Percentiles rank a stretch among this genome's conserved stretches.
These are phyloP conservation scores for Enteromius treurensis DNA, from an alignment of 2,797 vertebrate species.

Conservation along the genomic window DNA sequence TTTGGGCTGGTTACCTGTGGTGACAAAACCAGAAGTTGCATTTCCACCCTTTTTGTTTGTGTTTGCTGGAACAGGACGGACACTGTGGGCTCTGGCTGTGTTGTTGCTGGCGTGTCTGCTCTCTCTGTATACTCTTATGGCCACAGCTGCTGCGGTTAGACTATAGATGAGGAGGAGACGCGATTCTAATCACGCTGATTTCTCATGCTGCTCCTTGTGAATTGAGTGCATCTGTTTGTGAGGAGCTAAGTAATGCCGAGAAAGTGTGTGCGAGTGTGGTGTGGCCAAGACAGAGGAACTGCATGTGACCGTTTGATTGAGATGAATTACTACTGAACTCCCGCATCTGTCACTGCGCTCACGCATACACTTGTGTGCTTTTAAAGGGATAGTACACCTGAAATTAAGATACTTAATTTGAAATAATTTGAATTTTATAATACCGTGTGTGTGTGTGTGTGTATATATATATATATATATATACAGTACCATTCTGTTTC, in stretches of 20 bases:
- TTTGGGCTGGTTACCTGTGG: constrained; percentile 15
- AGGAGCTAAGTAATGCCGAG: not conserved
- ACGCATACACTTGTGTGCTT: not conserved
- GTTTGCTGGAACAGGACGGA: not conserved
- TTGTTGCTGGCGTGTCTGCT: constrained; percentile 5
- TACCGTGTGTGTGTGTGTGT: too few relatives aligned
- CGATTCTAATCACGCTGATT: not conserved
- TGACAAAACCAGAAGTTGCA: not conserved
- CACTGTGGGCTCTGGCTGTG: constrained; percentile 3
- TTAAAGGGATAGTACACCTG: not conserved
- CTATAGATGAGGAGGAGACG: constrained; percentile 7
- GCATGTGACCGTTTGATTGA: not conserved
- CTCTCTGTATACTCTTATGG: constrained; percentile 25
- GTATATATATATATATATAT: too few relatives aligned
- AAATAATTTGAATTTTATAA: not conserved
- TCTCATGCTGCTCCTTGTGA: constrained; percentile 12
- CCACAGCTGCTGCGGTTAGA: constrained; percentile 16
- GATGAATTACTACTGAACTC: constrained; percentile 20
- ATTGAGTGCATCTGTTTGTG: constrained; percentile 20
- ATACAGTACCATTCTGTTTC: too few relatives aligned
- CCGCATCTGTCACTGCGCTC: not conserved
- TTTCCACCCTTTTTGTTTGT: not conserved
- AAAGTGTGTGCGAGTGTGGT: not conserved
- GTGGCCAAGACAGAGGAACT: not conserved
- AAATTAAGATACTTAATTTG: not conserved